These are phyloP conservation scores for Papilio xuthus DNA, from an alignment of 1,140 invertebrate genomes.

Conservation along the genomic window DNA sequence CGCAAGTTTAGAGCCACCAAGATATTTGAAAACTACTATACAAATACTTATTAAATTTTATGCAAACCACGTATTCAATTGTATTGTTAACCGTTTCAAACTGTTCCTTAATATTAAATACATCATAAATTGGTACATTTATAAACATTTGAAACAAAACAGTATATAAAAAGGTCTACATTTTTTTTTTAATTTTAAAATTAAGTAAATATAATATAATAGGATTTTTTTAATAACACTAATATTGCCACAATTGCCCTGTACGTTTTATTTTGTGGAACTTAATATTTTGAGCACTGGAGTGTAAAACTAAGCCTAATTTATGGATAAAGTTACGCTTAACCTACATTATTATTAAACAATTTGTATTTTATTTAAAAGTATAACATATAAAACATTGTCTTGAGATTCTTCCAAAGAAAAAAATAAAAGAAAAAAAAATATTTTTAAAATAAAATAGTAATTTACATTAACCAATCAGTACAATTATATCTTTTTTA, in stretches of 20 bases:
- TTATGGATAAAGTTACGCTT: not conserved
- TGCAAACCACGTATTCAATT: not conserved
- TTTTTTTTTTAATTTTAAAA: constrained; percentile 41
- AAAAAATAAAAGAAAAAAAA: not conserved
- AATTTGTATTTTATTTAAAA: not conserved
- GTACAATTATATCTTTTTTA: too few relatives aligned
- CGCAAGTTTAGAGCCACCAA: too few relatives aligned
- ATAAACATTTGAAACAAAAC: constrained; percentile 73
- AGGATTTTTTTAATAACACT: constrained; percentile 47
- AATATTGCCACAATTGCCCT: constrained; percentile 71
- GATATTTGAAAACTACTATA: too few relatives aligned
- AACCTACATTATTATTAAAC: not conserved
- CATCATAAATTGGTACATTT: constrained; percentile 37
- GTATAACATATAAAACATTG: not conserved
- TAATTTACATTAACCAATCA: too few relatives aligned
- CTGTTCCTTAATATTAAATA: not conserved
- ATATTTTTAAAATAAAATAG: not conserved
- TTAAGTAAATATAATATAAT: constrained; percentile 50
- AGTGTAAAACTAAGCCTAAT: constrained; percentile 19
- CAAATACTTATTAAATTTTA: not conserved
- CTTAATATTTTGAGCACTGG: constrained; percentile 57
- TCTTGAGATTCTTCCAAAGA: not conserved
- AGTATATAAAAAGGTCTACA: constrained; percentile 46
- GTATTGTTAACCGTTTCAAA: not conserved
- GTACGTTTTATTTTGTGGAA: constrained; percentile 55